Conservation (phyloP, 2,888 invertebrate genomes). For the Galeopsomyia nigrocyanea region DNA sequence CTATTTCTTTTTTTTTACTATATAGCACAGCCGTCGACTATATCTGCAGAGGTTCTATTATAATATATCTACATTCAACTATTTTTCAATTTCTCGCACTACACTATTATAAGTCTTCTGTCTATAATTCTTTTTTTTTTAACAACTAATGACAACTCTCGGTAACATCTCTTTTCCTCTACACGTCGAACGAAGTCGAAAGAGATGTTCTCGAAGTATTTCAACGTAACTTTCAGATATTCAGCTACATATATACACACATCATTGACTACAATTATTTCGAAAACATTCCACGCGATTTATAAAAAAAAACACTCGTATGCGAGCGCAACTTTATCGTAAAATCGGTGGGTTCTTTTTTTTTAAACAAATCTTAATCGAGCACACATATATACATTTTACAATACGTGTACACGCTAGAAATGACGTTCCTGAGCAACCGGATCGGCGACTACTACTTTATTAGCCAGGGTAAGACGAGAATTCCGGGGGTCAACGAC, state of each 20-base stretch:
- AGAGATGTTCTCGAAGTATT: background rate
- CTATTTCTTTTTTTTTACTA: background rate
- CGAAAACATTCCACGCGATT: background rate
- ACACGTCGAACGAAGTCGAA: too few species aligned
- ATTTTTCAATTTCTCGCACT: too few species aligned
- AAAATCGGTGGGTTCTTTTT: too few species aligned
- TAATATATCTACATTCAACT: too few species aligned
- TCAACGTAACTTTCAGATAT: conserved; percentile 22
- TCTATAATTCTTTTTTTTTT: too few species aligned
- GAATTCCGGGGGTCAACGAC: conserved; percentile 96
- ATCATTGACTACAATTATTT: conserved; percentile 4
- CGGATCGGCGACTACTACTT: conserved; percentile 90
- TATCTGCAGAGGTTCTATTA: too few species aligned
- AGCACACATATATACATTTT: background rate
- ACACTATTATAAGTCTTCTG: too few species aligned
- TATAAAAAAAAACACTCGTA: background rate
- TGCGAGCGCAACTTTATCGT: background rate
- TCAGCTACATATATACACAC: conserved; percentile 1
- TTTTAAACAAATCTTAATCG: too few species aligned
- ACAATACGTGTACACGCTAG: conserved; percentile 69
- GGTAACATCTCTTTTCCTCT: too few species aligned
- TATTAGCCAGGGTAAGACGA: conserved; percentile 94
- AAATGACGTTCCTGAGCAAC: conserved; percentile 85
- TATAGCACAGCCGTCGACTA: too few species aligned
- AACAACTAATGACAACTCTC: too few species aligned